phyloP scores from a whole-genome alignment of 1,140 invertebrate species.

The Colletes latitarsis region DNA sequence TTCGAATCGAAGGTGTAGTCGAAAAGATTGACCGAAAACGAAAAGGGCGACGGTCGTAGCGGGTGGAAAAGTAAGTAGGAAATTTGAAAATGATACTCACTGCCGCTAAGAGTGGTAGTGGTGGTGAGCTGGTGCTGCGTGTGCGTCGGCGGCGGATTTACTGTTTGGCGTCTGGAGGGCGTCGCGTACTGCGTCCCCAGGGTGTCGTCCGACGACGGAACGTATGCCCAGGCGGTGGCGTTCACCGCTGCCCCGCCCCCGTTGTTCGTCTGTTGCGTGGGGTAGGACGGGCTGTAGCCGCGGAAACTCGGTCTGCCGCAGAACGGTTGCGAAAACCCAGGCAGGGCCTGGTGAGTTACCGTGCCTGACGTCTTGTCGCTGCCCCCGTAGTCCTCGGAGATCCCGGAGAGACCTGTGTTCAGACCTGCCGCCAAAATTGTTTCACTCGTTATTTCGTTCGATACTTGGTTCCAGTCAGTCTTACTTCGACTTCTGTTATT shows the following conservation, averaged over 20 bases:
- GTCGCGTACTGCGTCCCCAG: constrained; percentile 59
- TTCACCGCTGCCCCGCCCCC: constrained; percentile 34
- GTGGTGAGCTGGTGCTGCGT: constrained; percentile 70
- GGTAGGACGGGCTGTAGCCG: constrained; percentile 71
- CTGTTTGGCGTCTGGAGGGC: constrained; percentile 58
- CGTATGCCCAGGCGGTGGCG: constrained; percentile 64
- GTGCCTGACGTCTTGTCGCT: constrained; percentile 65
- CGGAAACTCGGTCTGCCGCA: constrained; percentile 62
- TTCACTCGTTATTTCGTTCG: no score
- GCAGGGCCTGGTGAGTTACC: constrained; percentile 71
- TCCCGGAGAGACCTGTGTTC: constrained; percentile 45
- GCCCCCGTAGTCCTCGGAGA: constrained; percentile 71
- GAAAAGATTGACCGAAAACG: background rate
- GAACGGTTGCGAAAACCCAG: constrained; percentile 75
- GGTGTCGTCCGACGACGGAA: constrained; percentile 53
- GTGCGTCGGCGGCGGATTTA: constrained; percentile 50
- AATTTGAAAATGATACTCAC: constrained; percentile 64
- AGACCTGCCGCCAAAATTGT: constrained; percentile 43
- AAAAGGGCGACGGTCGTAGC: no score
- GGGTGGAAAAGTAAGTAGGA: no score
- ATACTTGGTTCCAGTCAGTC: no score
- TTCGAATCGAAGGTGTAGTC: background rate
- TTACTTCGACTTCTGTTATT: no score
- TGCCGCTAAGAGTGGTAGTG: constrained; percentile 69
- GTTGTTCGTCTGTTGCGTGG: constrained; percentile 60